Evolutionary conservation across 2,888 invertebrate genomes (phyloP), one percentile per base, ranked within the genome.

Genomic region (Hydrotaea diabolus): DNA sequence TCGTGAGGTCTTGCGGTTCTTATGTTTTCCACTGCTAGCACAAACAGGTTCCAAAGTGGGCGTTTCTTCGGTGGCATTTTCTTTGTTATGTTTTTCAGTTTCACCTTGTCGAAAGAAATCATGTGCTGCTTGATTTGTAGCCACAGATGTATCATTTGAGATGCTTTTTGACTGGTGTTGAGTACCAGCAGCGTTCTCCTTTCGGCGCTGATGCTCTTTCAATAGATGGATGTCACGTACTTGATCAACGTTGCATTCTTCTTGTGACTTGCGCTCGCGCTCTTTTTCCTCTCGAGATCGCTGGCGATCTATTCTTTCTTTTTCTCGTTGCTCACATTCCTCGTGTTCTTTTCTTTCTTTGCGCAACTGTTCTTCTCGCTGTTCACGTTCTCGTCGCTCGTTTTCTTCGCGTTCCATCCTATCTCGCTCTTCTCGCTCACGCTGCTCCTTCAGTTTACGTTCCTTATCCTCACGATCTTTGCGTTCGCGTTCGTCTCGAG

Each of bases 1-100:
- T 0, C 91, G 87, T 0, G 91, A 91, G 2, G 89, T 87, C 77
- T 91, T 91, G 0, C 91, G 88, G 11, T 89, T 88, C 15, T 91
- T 90, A 69, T 91, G 88, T 72, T 86, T 59, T 78, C 77, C 23
- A 59, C 23, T 71, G 26, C 72, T 73, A 71, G 75, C 17, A 73
- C 86, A 49, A 80, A 85, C 0, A 71, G 85, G 23, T 64, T 86
- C 74, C 57, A 21, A 78, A 79, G 0, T 15, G 17, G 53, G 77
- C 11, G 75, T 2, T 69, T 76, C 87, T 64, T 85, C 88, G 31
- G 86, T 87, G 0, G 91, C 86, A 80, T 90, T 91, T 79, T 91
- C 91, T 64, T 91, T 91, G 75, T 90, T 87, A 59, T 88, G 89
- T 8, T 86, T 80, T 31, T 89, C 90, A 5, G 72, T 64, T 19